Percentiles rank a stretch among this genome's conserved stretches.
Evolutionary conservation across 2,797 vertebrate genomes (phyloP).

Genomic region (Crypturellus tataupa): DNA sequence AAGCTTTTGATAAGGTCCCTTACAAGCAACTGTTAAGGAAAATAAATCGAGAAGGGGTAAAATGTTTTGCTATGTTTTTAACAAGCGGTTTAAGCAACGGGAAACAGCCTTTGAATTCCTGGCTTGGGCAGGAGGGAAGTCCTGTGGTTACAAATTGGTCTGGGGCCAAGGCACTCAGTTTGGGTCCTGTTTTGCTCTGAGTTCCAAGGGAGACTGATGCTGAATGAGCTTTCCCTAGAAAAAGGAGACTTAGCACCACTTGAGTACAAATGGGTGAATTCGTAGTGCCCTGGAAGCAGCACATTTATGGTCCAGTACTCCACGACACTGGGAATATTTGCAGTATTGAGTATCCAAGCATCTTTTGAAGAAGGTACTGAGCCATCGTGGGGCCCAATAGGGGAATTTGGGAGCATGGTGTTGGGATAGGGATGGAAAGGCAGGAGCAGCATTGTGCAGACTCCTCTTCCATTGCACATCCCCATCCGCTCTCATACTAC

Average conservation of each 20-base stretch:
- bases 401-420: accelerated
- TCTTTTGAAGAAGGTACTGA: not conserved
- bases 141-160: not conserved
- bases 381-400: not conserved
- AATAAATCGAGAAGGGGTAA: conserved; percentile 47
- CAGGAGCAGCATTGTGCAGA: not conserved
- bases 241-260: not conserved
- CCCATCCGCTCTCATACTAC: not conserved
- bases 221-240: not conserved
- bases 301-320: accelerated
- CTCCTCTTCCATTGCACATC: not conserved
- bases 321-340: not conserved
- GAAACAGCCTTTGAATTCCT: not conserved
- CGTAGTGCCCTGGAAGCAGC: not conserved
- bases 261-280: not conserved
- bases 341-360: not conserved
- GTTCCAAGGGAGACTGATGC: not conserved
- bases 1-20: conserved; percentile 66
- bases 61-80: conserved; percentile 38
- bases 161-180: not conserved
- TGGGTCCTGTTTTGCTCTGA: accelerated
- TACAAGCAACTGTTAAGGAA: conserved; percentile 63
- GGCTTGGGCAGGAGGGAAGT: not conserved
- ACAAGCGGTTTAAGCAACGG: not conserved
- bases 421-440: not conserved